phyloP scores from a whole-genome alignment of 2,113 vertebrate genomes.

The Triplophysa dalaica region DNA sequence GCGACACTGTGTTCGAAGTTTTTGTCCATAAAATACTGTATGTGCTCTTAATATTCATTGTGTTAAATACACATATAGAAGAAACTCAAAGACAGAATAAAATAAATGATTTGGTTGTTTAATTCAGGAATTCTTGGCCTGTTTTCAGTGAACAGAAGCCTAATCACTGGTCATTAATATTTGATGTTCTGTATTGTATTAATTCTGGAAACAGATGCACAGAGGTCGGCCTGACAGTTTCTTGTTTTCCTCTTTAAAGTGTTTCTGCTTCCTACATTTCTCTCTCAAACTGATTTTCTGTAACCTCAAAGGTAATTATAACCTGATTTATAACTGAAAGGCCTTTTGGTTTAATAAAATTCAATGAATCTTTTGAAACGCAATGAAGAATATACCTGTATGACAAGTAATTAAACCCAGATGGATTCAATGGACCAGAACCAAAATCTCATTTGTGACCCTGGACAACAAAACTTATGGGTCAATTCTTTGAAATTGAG shows the following conservation, averaged over 20 bases:
- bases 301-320: constrained; percentile 30
- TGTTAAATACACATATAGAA: too few species aligned
- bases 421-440: not conserved
- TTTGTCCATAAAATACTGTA: too few species aligned
- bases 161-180: not conserved
- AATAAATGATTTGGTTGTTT: too few species aligned
- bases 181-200: constrained; percentile 10
- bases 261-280: not conserved
- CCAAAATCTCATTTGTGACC: too few species aligned
- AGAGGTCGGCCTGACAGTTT: not conserved
- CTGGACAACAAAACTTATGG: too few species aligned
- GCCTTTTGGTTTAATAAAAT: not conserved
- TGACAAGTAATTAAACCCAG: constrained; percentile 22
- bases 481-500: too few species aligned
- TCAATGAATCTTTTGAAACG: not conserved
- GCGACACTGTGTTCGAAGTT: too few species aligned
- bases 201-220: constrained; percentile 18
- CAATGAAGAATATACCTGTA: constrained; percentile 6
- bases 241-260: not conserved
- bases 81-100: too few species aligned
- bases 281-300: not conserved
- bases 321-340: constrained; percentile 10
- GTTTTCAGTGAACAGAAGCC: too few species aligned
- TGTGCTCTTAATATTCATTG: too few species aligned
- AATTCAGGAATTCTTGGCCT: too few species aligned